Conservation (phyloP, 2,888 invertebrate species). For the Macrophya annulata region DNA sequence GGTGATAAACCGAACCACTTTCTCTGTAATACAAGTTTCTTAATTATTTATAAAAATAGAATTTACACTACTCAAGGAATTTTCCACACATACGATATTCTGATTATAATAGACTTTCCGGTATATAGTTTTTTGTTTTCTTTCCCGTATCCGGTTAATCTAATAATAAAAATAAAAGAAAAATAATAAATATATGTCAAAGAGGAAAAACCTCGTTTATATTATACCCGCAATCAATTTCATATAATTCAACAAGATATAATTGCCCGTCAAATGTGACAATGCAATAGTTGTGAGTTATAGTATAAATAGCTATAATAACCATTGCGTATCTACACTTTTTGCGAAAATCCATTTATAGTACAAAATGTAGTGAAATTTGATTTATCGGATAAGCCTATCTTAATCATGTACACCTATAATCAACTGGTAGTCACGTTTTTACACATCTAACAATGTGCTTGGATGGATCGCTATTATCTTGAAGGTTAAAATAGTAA, state of each 20-base stretch:
- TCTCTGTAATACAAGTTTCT: too few relatives aligned
- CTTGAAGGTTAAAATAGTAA: slow-evolving; percentile 23
- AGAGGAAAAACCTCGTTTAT: neutral
- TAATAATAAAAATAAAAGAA: too few relatives aligned
- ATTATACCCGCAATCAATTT: neutral
- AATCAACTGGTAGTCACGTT: neutral
- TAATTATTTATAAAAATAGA: too few relatives aligned
- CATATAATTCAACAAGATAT: neutral
- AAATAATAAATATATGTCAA: too few relatives aligned
- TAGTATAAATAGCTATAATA: too few relatives aligned
- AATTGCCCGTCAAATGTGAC: neutral
- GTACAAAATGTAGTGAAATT: neutral
- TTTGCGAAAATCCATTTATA: neutral
- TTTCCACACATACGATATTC: too few relatives aligned
- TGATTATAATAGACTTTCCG: too few relatives aligned
- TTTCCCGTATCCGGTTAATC: too few relatives aligned
- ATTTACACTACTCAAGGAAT: too few relatives aligned
- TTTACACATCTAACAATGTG: neutral
- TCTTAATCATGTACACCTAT: neutral
- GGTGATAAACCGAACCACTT: too few relatives aligned
- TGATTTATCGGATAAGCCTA: neutral
- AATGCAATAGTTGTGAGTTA: neutral
- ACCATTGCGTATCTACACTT: neutral
- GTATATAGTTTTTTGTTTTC: too few relatives aligned
- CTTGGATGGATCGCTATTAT: slow-evolving; percentile 1